These are phyloP conservation scores for Corythornis cristatus DNA, from an alignment of 2,113 vertebrate species.

Conservation along the genomic window DNA sequence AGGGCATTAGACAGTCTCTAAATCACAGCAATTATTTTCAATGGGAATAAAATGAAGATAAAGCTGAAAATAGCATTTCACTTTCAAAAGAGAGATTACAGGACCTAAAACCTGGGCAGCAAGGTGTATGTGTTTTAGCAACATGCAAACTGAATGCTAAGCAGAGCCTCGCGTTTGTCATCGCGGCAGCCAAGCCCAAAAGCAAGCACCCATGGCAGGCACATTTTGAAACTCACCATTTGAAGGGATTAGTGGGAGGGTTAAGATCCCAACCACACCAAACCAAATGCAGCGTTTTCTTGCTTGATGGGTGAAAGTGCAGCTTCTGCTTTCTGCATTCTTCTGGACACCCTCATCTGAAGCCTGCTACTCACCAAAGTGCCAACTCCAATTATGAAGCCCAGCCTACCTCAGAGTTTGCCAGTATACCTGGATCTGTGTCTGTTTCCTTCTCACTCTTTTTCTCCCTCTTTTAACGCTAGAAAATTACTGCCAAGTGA, in stretches of 20 bases:
- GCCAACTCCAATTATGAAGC: not conserved
- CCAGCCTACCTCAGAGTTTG: not conserved
- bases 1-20: conserved; percentile 44
- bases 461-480: not conserved
- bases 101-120: conserved; percentile 10
- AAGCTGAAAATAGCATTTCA: conserved; percentile 43
- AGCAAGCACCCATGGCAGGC: not conserved
- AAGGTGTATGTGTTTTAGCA: not conserved
- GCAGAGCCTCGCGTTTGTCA: not conserved
- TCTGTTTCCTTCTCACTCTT: not conserved
- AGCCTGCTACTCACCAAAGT: not conserved
- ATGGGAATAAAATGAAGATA: conserved; percentile 61
- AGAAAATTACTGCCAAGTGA: not conserved
- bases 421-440: not conserved
- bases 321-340: not conserved
- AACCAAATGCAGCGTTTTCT: not conserved
- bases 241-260: not conserved
- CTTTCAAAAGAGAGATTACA: conserved; percentile 17
- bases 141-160: not conserved
- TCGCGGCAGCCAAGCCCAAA: not conserved
- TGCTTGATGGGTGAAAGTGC: not conserved
- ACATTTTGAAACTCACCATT: not conserved
- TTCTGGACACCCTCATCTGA: not conserved
- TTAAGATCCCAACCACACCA: not conserved
- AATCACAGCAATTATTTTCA: conserved; percentile 50